These are phyloP conservation scores for Meloe dianella DNA, from an alignment of 2,888 invertebrate genomes.

Conservation along the genomic window DNA sequence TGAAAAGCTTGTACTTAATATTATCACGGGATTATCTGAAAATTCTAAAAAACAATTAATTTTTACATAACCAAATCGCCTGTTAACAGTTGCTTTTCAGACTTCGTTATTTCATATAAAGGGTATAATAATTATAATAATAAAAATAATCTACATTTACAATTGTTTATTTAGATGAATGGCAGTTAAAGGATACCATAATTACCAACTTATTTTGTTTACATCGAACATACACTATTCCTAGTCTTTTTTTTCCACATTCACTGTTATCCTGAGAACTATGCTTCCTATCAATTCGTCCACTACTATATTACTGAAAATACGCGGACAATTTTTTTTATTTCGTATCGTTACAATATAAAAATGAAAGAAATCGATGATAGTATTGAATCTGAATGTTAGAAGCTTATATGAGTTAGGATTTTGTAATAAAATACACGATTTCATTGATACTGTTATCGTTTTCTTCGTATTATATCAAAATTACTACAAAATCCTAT, in stretches of 20 bases:
- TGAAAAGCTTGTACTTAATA: background rate
- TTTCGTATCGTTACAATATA: background rate
- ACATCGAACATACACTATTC: constrained; percentile 52
- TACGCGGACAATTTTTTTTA: constrained; percentile 24
- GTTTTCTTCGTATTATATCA: background rate
- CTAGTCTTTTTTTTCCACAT: constrained; percentile 50
- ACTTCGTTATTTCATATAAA: background rate
- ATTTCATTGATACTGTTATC: background rate
- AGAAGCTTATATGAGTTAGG: background rate
- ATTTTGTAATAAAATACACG: background rate
- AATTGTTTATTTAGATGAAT: constrained; percentile 56
- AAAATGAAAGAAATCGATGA: background rate
- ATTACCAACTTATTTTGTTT: constrained; percentile 43
- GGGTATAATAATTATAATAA: constrained; percentile 1
- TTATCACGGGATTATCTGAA: background rate
- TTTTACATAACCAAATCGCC: background rate
- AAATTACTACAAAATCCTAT: background rate
- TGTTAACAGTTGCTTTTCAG: constrained; percentile 6
- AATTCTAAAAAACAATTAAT: background rate
- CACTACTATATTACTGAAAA: constrained; percentile 29
- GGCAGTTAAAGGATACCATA: constrained; percentile 56
- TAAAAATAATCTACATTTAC: constrained; percentile 33
- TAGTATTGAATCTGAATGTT: background rate
- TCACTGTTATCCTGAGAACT: constrained; percentile 47
- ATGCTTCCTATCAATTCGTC: constrained; percentile 21